Evolutionary conservation across 2,113 vertebrate genomes (phyloP), one percentile per base, ranked within the genome.

Genomic region (Leuciscus idus): DNA sequence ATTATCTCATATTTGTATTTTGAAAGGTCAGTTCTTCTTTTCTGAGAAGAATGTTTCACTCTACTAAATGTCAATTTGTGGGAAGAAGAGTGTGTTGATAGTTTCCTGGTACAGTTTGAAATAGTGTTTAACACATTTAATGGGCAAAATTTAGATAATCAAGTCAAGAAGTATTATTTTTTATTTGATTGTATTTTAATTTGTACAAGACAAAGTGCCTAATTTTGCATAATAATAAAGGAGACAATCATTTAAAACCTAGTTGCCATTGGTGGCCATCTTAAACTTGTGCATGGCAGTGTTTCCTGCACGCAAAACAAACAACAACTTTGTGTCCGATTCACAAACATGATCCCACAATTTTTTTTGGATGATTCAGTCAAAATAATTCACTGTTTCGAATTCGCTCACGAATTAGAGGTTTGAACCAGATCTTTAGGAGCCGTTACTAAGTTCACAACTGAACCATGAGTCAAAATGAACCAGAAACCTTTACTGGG

Each of bases 21-120:
- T 52, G 43, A 82, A 82, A 82, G 80, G 62, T 82, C 80, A 82
- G 33, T 30, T 28, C 7, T 26, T 68, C 68, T 70, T 82, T 50
- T 70, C 68, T 50, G 19, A 13, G 19, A 70, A 33, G 6, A 48
- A 52, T 70, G 62, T 70, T 70, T 82, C 19, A 33, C 46, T 70
- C 46, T 82, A 52, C n/a, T 82, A 82, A 82, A 82, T 82, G 80
- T 82, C 80, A 82, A 7, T 82, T 82, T 48, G 28, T 82, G 26
- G 13, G 17, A 28, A 48, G 26, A 66, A 50, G 43, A 81, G 19
- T 70, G 61, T 82, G 62, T 23, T 68, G 19, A 33, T 82, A 36
- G 68, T 52, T 50, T 82, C 3, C 17, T 82, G 43, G 5, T 48
- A 26, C 43, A 68, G 80, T 23, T 68, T 15, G 70, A 70, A 70